Conservation (phyloP, 2,888 invertebrate species). For the Coelogynopora nodosa region DNA sequence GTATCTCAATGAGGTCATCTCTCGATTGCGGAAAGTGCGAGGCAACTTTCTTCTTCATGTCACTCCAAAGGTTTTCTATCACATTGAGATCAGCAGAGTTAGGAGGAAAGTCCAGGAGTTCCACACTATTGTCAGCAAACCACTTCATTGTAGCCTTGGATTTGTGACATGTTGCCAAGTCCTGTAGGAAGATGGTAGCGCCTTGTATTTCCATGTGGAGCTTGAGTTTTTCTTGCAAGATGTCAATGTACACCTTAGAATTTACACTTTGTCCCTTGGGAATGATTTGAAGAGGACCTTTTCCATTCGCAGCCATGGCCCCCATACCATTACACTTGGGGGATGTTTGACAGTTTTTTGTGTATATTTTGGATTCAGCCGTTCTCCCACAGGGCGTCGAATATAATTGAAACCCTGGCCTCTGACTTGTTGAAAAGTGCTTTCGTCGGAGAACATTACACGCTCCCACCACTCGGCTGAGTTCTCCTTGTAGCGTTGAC, state of each 20-base stretch:
- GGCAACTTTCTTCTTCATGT: not conserved
- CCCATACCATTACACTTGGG: not conserved
- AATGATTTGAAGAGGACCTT: slow-evolving; percentile 20
- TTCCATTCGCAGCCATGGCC: not conserved
- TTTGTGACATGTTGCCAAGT: not conserved
- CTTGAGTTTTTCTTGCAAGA: not conserved
- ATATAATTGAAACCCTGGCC: not conserved
- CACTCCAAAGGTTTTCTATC: not conserved
- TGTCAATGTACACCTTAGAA: not conserved
- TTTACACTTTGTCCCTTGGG: not conserved
- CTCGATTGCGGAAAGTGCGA: not conserved
- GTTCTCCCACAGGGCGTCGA: not conserved
- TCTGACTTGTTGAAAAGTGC: slow-evolving; percentile 2
- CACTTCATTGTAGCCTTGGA: not conserved
- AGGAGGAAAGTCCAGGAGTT: not conserved
- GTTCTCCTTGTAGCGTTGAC: not conserved
- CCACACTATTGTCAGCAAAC: not conserved
- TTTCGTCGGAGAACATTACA: not conserved
- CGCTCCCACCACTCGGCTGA: not conserved
- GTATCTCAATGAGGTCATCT: not conserved
- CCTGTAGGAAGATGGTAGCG: not conserved
- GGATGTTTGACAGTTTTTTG: slow-evolving; percentile 6
- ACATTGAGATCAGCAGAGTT: slow-evolving; percentile 18
- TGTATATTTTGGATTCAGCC: not conserved
- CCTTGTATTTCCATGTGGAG: not conserved